Evolutionary conservation across 2,113 vertebrate species (phyloP), one percentile per base, ranked within the genome.

Genomic region (Epinephelus moara): DNA sequence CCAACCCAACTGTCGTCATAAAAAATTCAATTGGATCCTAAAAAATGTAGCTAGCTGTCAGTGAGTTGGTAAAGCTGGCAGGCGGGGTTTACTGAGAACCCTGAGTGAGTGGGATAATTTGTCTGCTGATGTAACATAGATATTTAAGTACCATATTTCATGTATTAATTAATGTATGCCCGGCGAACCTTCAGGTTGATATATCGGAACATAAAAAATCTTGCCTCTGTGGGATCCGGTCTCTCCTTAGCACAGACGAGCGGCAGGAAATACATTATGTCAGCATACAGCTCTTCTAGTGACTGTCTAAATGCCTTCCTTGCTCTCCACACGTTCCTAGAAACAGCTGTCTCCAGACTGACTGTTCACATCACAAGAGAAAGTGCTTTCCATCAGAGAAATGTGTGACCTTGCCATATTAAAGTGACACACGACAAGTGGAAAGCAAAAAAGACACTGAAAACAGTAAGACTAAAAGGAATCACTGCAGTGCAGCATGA

Each of bases 121-220:
- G 53, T 83, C 69, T 40, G 60, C 67, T 69, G 52, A 77, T 81
- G 62, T 57, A 45, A 86, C 23, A 77, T 19, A 76, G 33, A 80
- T 63, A 68, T 78, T 83, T 63, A 56, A 80, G 17, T 15, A 21
- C n/a, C 19, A 82, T 74, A 25, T 78, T 56, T 80, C 56, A 80
- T 66, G 52, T 57, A 45, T 81, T 82, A 79, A 85, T 85, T 85
- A 76, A 71, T 73, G 70, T 56, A 79, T 47, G 71, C 55, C 63
- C 13, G 19, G 60, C 62, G 68, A 72, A 79, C 42, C 75, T 62
- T 82, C 27, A 61, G 33, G 62, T n/a, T 80, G 60, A 90, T 86
- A 37, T 81, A 82, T 71, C 4, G 7, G 30, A 21, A n/a, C n/a
- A 80, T 78, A 64, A 86, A 82, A 75, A 57, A 1, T 42, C 19